Percentiles rank a stretch among this genome's conserved stretches.
Evolutionary conservation across 1,140 invertebrate species (phyloP).

Genomic region (Odontomachus brunneus): DNA sequence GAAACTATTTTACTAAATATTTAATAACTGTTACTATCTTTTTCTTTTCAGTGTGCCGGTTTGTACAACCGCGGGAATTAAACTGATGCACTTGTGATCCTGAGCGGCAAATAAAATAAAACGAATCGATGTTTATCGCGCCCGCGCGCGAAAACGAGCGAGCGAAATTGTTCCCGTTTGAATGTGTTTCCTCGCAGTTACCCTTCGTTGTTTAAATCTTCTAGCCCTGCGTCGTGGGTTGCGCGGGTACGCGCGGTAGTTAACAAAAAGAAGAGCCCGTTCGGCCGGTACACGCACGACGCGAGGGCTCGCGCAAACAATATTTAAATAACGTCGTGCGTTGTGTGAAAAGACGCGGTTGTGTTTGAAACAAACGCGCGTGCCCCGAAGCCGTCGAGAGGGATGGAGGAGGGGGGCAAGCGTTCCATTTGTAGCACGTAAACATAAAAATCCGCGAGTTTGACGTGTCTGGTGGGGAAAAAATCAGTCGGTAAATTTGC

Average conservation of each 20-base stretch:
- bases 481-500: constrained; percentile 68
- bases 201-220: background rate
- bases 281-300: no score
- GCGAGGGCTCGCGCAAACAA: no score
- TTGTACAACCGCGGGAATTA: constrained; percentile 38
- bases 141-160: no score
- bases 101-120: constrained; percentile 24
- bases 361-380: constrained; percentile 30
- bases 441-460: constrained; percentile 66
- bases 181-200: no score
- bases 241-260: no score
- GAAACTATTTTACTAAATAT: no score
- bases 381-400: constrained; percentile 19
- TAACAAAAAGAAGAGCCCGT: no score
- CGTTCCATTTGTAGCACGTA: constrained; percentile 35
- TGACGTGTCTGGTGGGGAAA: constrained; percentile 61
- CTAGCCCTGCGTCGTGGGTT: no score
- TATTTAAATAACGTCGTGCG: constrained; percentile 36
- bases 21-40: no score
- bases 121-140: constrained; percentile 3
- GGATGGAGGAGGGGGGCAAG: background rate
- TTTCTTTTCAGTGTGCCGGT: no score
- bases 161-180: background rate
- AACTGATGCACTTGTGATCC: constrained; percentile 23
- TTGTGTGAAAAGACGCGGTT: constrained; percentile 30